These are phyloP conservation scores for Phyllostomus hastatus DNA, from an alignment of 2,113 vertebrate genomes.

Conservation along the genomic window DNA sequence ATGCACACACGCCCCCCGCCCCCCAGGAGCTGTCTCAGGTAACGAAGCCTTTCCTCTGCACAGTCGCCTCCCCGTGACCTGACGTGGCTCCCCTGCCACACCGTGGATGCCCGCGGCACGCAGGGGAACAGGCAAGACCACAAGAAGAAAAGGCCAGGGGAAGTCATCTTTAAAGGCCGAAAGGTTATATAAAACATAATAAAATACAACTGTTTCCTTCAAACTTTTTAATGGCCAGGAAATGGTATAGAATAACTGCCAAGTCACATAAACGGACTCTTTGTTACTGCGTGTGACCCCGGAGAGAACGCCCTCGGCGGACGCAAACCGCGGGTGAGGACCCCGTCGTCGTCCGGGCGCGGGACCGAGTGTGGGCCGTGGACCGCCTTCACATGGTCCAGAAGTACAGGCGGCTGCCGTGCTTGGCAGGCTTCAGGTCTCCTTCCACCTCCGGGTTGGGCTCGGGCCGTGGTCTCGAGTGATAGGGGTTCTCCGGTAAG, in stretches of 20 bases:
- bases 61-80: neutral
- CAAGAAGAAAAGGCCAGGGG: conserved; percentile 47
- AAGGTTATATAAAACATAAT: conserved; percentile 55
- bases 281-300: conserved; percentile 75
- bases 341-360: neutral
- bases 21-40: neutral
- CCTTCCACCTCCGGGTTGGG: conserved; percentile 85
- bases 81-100: neutral
- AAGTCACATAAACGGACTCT: conserved; percentile 66
- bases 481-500: conserved; percentile 91
- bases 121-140: neutral
- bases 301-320: conserved; percentile 52
- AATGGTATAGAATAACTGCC: conserved; percentile 76
- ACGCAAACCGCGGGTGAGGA: conserved; percentile 2
- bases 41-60: neutral
- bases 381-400: conserved; percentile 86
- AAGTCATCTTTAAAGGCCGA: conserved; percentile 65
- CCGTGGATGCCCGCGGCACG: neutral
- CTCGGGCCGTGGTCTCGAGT: conserved; percentile 90
- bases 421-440: conserved; percentile 88
- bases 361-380: neutral
- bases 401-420: conserved; percentile 92
- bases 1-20: neutral
- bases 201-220: conserved; percentile 77
- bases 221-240: conserved; percentile 75